Evolutionary conservation across 2,113 vertebrate species (phyloP).

Genomic region (Pseudolaguvia tuberculata): DNA sequence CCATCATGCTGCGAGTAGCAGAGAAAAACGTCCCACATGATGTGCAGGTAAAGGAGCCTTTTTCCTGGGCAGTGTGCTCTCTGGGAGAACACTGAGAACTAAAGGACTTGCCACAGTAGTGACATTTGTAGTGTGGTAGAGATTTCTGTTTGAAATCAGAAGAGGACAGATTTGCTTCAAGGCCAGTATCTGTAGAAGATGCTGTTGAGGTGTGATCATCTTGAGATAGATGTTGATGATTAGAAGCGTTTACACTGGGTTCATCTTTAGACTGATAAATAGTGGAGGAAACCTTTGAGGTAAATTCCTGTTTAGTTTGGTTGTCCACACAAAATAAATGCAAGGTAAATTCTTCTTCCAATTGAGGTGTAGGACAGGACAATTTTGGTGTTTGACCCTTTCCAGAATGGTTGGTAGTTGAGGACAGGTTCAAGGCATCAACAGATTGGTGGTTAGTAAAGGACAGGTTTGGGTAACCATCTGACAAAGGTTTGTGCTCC

Average conservation of each 20-base stretch:
- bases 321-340: too few relatives aligned
- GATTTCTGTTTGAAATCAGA: not conserved
- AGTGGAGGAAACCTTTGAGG: too few relatives aligned
- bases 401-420: too few relatives aligned
- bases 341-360: too few relatives aligned
- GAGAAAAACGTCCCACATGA: conserved; percentile 12
- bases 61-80: not conserved
- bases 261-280: too few relatives aligned
- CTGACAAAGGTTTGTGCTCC: too few relatives aligned
- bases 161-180: not conserved
- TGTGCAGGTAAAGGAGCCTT: not conserved
- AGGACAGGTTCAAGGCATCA: not conserved
- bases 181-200: not conserved
- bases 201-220: not conserved
- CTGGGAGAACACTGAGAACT: not conserved
- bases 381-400: too few relatives aligned
- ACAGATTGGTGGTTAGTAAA: not conserved
- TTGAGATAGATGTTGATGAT: not conserved
- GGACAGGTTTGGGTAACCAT: not conserved
- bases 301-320: too few relatives aligned
- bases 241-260: too few relatives aligned
- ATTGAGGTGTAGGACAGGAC: too few relatives aligned
- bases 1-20: not conserved
- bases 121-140: not conserved
- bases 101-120: conserved; percentile 1